phyloP scores from a whole-genome alignment of 1,140 invertebrate species.

The Lepidurus packardi region DNA sequence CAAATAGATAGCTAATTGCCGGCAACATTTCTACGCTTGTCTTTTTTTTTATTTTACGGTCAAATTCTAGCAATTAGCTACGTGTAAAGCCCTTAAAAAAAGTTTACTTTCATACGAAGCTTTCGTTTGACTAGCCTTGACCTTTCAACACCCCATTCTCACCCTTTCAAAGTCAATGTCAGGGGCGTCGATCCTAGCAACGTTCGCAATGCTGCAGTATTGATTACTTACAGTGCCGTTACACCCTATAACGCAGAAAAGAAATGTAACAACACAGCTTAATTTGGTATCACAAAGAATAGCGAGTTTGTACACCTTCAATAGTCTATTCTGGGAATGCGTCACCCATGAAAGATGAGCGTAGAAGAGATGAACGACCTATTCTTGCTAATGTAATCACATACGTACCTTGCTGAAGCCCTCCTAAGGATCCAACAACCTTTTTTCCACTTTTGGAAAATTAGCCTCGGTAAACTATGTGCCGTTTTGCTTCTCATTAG shows the following conservation, averaged over 20 bases:
- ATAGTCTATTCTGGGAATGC: too few species aligned
- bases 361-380: too few species aligned
- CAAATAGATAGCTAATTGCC: too few species aligned
- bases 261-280: not conserved
- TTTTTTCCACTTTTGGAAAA: not conserved
- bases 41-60: too few species aligned
- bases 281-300: too few species aligned
- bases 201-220: not conserved
- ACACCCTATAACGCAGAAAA: not conserved
- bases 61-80: too few species aligned
- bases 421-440: not conserved
- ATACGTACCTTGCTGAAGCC: not conserved
- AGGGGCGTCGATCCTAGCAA: not conserved
- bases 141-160: not conserved
- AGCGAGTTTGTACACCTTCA: too few species aligned
- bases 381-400: too few species aligned
- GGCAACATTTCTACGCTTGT: too few species aligned
- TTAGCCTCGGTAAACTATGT: too few species aligned
- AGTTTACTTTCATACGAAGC: not conserved
- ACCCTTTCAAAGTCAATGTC: conserved; percentile 7
- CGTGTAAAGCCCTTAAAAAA: not conserved
- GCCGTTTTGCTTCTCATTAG: not conserved
- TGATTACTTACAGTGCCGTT: not conserved
- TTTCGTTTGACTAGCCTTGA: not conserved
- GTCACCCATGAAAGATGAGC: too few species aligned